Evolutionary conservation across 2,888 invertebrate species (phyloP).

Genomic region (Altica lythri): DNA sequence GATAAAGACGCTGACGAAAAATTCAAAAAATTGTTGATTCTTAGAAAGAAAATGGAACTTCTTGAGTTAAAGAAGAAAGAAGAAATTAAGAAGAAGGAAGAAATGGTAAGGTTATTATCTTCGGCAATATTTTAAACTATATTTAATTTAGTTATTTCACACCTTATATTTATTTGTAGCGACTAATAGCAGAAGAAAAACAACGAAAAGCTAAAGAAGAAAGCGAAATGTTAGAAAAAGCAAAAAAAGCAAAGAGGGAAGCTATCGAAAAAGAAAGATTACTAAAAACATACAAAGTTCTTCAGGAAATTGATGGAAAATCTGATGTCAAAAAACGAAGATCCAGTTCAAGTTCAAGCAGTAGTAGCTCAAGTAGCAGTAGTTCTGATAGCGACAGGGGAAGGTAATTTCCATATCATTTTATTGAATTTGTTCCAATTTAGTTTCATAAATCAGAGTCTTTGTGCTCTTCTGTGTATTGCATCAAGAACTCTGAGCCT

Average conservation of each 20-base stretch:
- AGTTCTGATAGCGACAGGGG: slow-evolving; percentile 40
- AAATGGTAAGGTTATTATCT: slow-evolving; percentile 39
- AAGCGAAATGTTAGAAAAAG: slow-evolving; percentile 57
- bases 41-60: slow-evolving; percentile 66
- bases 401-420: too few relatives aligned
- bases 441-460: too few relatives aligned
- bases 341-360: slow-evolving; percentile 43
- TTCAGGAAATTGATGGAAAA: slow-evolving; percentile 53
- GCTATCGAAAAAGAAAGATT: slow-evolving; percentile 56
- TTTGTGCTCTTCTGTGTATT: too few relatives aligned
- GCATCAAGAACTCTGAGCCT: too few relatives aligned
- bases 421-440: too few relatives aligned
- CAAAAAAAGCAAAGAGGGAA: slow-evolving; percentile 55
- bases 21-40: slow-evolving; percentile 56
- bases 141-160: neutral
- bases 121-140: too few relatives aligned
- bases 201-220: slow-evolving; percentile 57
- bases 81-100: too few relatives aligned
- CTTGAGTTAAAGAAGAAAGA: slow-evolving; percentile 64
- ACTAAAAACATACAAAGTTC: slow-evolving; percentile 54
- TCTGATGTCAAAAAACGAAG: slow-evolving; percentile 39
- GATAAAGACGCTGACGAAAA: slow-evolving; percentile 51
- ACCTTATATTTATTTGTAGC: slow-evolving; percentile 31
- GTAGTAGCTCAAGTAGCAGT: slow-evolving; percentile 44
- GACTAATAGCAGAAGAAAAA: slow-evolving; percentile 53